A percentile compares a stretch with the other conserved stretches of the same genome.
phyloP scores from a whole-genome alignment of 2,797 vertebrate species.

The Coregonus ussuriensis region DNA sequence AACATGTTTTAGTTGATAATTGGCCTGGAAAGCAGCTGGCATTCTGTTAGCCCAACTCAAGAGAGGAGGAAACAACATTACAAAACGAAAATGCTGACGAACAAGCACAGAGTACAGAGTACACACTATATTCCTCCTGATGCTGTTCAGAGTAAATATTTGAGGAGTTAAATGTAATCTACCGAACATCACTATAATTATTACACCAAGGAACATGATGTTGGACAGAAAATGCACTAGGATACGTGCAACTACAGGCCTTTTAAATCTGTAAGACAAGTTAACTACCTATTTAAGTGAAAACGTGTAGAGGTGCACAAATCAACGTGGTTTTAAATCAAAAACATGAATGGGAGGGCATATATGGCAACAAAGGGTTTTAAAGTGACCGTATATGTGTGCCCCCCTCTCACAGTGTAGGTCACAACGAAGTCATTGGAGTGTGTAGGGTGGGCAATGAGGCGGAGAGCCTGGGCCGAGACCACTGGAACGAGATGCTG shows the following conservation, averaged over 20 bases:
- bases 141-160: conserved; percentile 36
- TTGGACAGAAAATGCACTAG: conserved; percentile 13
- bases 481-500: conserved; percentile 98
- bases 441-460: conserved; percentile 94
- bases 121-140: background rate
- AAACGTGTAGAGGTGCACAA: background rate
- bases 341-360: background rate
- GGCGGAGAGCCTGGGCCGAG: conserved; percentile 89
- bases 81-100: too few relatives aligned
- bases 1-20: background rate
- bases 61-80: background rate
- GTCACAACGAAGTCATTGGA: conserved; percentile 98
- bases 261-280: background rate
- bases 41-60: background rate
- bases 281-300: background rate
- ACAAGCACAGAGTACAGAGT: background rate
- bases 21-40: background rate
- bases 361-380: background rate
- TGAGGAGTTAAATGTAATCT: conserved; percentile 28
- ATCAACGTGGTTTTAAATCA: background rate
- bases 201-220: conserved; percentile 14
- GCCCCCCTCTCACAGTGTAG: conserved; percentile 84
- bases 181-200: conserved; percentile 8
- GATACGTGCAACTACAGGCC: background rate
- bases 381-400: conserved; percentile 55